Evolutionary conservation across 1,140 invertebrate genomes (phyloP), one percentile per base, ranked within the genome.

Genomic region (Scylla paramamosain): DNA sequence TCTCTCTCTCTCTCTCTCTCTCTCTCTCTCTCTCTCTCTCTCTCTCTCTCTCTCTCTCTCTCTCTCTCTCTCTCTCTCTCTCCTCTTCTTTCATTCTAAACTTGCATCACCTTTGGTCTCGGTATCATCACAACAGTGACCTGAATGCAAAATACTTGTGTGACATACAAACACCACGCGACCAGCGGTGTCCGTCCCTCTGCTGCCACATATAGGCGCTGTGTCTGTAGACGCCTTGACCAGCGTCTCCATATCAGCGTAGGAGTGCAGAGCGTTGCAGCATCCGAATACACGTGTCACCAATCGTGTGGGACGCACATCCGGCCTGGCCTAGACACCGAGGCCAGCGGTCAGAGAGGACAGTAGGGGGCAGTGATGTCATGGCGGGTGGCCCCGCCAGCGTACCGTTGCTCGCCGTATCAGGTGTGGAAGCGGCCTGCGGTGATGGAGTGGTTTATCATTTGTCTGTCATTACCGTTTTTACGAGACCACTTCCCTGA

Each of bases 401-500:
- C 12, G 67, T n/a, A n/a, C 20, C 67, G n/a, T n/a, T 77, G 20
- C 67, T 77, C 67, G 1, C 20, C 67, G 67, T n/a, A 12, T 77
- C 67, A n/a, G 67, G 67, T 77, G 67, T 77, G 25, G 67, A 77
- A 25, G 20, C 67, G 67, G 67, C n/a, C 20, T 77, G 67, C 67
- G 20, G 20, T n/a, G 67, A 25, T 77, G 20, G 67, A 20, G 67
- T n/a, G 16, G 67, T n/a, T n/a, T 25, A 77, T 77, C 67, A 77
- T 77, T 25, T 77, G 67, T 77, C 67, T 77, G 67, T 77, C 67
- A 77, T 77, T 77, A 77, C 67, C 67, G n/a, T 77, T 77, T 77
- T 77, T 77, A n/a, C 67, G 25, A 77, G 67, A 77, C 25, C 25
- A n/a, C 67, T 77, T 77, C 8, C 67, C 67, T 77, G 67, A 77